Base-by-base conservation (phyloP, 2,888 invertebrate genomes). In the Caenorhabditis zanzibari region DNA sequence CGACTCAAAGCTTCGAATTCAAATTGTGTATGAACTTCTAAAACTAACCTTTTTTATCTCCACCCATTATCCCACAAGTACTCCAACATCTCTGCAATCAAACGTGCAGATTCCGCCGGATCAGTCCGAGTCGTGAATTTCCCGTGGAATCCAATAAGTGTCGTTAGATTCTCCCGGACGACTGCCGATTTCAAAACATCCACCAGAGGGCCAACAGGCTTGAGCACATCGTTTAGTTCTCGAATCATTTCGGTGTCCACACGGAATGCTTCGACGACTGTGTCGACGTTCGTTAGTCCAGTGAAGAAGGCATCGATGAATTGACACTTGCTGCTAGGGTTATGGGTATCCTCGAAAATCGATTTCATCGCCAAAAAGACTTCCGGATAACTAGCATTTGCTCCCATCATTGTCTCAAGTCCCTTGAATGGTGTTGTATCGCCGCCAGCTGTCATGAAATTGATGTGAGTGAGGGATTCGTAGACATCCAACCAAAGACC, bases 301-400 rank as follows among this genome's bases (percentile, higher is more conserved):
- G 19, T 12, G 41, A 19, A 58, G 58, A 58, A 69, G 5, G 24
- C 26, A 1, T 38, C 16, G 26, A 69, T 24, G 24, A 69, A 69
- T 56, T 69, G 1, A 28, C 69, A 54, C 22, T 56, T 54, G 32
- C 5, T 3, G 12, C 5, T 26, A 22, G 35, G 12, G n/a, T 35
- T 49, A 4, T 14, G 10, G 12, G 35, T 4, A 26, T 0, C 5
- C 10, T 44, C 22, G 6, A 69, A 9, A 19, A 58, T 12, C 6
- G 47, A 14, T 71, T 71, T 26, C 28, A 71, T 58, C 0, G 44
- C 28, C 19, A 58, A 19, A n/a, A 71, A 54, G 16, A 54, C 54
- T 54, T 68, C 68, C 38, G 16, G 12, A 24, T 58, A 68, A 35
- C 49, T 52, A 52, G 22, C 22, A 22, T 32, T 26, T 19, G 12